phyloP scores from a whole-genome alignment of 2,113 vertebrate species.

The Microcebus lehilahytsara region DNA sequence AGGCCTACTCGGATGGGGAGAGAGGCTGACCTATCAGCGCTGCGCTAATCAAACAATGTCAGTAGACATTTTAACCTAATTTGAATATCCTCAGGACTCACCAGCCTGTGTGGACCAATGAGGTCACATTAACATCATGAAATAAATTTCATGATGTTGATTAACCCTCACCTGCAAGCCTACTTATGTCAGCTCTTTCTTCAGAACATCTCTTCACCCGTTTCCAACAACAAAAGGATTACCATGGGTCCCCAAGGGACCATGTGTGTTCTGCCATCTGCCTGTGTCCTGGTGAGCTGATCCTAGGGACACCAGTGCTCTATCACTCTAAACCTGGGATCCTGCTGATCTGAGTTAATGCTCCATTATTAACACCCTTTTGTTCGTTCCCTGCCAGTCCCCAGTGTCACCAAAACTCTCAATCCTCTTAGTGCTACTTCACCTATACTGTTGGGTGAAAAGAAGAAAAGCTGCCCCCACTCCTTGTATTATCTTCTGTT shows the following conservation, averaged over 20 bases:
- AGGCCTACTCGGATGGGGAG: background rate
- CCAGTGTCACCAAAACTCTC: background rate
- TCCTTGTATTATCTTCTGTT: background rate
- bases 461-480: background rate
- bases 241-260: background rate
- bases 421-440: background rate
- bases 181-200: background rate
- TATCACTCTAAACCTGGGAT: background rate
- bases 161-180: background rate
- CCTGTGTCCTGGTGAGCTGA: rapidly evolving
- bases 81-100: background rate
- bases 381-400: background rate
- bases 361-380: background rate
- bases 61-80: background rate
- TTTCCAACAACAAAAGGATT: background rate
- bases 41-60: background rate
- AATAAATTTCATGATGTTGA: too few relatives aligned
- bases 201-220: background rate
- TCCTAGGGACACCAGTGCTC: background rate
- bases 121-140: background rate
- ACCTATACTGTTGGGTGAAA: background rate
- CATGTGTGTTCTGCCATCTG: rapidly evolving
- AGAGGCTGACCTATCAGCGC: background rate
- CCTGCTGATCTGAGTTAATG: background rate
- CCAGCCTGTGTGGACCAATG: background rate